Conservation (phyloP, 2,888 invertebrate species). For the Teleogryllus oceanicus region DNA sequence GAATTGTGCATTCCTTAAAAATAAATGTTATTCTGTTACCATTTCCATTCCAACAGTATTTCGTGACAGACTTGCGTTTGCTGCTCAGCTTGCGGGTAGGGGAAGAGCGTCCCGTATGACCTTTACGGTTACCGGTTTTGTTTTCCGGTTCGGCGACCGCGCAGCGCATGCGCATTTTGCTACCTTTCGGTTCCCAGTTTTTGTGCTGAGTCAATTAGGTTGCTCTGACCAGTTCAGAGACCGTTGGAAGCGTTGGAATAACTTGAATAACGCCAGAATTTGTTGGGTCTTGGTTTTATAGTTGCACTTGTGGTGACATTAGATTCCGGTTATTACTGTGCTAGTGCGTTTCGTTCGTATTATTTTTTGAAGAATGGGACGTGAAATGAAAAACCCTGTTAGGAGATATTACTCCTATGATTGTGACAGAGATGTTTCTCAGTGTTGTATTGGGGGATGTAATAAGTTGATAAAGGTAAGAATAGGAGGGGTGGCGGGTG, state of each 20-base stretch:
- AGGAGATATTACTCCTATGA: constrained; percentile 4
- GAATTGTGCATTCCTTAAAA: too few species aligned
- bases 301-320: too few species aligned
- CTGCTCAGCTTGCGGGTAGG: too few species aligned
- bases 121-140: constrained; percentile 23
- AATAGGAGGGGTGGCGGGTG: too few species aligned
- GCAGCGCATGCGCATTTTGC: constrained; percentile 20
- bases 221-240: constrained; percentile 20
- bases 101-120: background rate
- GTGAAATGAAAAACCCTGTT: constrained; percentile 22
- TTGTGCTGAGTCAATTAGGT: background rate
- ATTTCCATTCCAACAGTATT: too few species aligned
- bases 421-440: background rate
- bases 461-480: constrained; percentile 22
- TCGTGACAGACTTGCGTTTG: too few species aligned
- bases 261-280: too few species aligned
- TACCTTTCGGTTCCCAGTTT: background rate
- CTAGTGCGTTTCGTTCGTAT: too few species aligned
- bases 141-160: constrained; percentile 23
- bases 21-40: too few species aligned
- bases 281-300: too few species aligned
- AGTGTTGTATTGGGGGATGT: constrained; percentile 18
- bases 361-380: constrained; percentile 4
- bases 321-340: too few species aligned
- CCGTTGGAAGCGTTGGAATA: background rate